Evolutionary conservation across 2,113 vertebrate genomes (phyloP), one percentile per base, ranked within the genome.

Genomic region (Hymenochirus boettgeri): DNA sequence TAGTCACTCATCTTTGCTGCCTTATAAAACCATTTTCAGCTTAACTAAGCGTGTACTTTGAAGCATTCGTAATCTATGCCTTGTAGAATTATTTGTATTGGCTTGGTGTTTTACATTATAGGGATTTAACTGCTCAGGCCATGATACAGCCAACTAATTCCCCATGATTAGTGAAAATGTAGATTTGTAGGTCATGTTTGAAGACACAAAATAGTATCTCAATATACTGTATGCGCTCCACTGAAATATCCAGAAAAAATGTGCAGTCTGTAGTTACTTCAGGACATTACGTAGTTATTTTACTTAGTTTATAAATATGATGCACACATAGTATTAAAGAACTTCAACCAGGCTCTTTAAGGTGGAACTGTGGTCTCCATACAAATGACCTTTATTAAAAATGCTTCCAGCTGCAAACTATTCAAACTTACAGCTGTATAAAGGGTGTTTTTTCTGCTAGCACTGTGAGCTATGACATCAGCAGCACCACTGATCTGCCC

Each of bases 61-160:
- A 57, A 46, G 13, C 35, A 62, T n/a, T n/a, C 48, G 72, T 61
- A 29, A 48, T 47, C 42, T 61, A 18, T 61, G 42, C 46, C 7
- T 48, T 47, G 42, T 48, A 31, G 18, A 31, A 26, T 61, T 61
- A 61, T 48, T 48, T 61, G 58, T 61, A 31, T 61, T 61, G 42
- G 42, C n/a, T 61, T 61, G 19, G 58, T 35, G 35, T 37, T 57
- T 61, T 61, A 60, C 45, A 58, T 60, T 27, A 57, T 21, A n/a
- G 42, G 33, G 55, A 57, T 57, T 57, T 39, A 31, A 48, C 45
- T 33, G 17, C 47, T 50, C 19, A 61, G 50, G 46, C 19, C 23
- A 19, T 50, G 35, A 61, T 61, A 23, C n/a, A 50, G 47, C 19
- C 47, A 51, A 2, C 8, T 62, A 62, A 62, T 51, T 35, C 27